A percentile compares a stretch with the other conserved stretches of the same genome.
Evolutionary conservation across 2,113 vertebrate genomes (phyloP).

Genomic region (Scytalopus superciliaris): DNA sequence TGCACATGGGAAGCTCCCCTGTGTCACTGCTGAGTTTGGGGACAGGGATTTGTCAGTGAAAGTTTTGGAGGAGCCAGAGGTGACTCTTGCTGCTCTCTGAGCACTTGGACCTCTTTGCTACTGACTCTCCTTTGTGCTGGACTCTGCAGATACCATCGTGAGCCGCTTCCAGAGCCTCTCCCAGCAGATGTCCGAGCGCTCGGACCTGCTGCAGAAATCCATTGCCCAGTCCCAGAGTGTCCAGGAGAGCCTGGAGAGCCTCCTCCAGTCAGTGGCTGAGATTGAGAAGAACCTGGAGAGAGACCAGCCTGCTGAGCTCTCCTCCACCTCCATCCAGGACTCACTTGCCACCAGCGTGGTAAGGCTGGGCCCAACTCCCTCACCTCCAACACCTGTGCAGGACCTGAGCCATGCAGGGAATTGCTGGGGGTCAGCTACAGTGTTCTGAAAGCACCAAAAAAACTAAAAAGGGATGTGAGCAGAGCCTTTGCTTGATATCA

Average conservation of each 20-base stretch:
- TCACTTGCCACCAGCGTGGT: conserved; percentile 87
- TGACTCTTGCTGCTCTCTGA: background rate
- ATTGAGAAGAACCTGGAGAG: conserved; percentile 73
- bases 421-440: background rate
- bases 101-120: background rate
- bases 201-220: conserved; percentile 90
- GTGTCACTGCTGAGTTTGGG: background rate
- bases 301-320: conserved; percentile 74
- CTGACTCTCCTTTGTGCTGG: background rate
- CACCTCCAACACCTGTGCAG: background rate
- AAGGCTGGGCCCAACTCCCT: background rate
- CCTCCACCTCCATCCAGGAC: conserved; percentile 85
- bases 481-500: background rate
- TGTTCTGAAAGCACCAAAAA: background rate
- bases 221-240: conserved; percentile 93
- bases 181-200: conserved; percentile 79
- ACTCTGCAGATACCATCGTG: conserved; percentile 80
- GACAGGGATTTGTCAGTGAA: background rate
- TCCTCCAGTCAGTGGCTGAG: conserved; percentile 84
- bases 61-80: background rate
- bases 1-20: fast-evolving
- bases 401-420: fast-evolving
- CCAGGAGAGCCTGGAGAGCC: conserved; percentile 89
- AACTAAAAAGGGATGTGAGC: background rate
- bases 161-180: conserved; percentile 85